Evolutionary conservation across 2,113 vertebrate species (phyloP).

Genomic region (Acanthochromis polyacanthus): DNA sequence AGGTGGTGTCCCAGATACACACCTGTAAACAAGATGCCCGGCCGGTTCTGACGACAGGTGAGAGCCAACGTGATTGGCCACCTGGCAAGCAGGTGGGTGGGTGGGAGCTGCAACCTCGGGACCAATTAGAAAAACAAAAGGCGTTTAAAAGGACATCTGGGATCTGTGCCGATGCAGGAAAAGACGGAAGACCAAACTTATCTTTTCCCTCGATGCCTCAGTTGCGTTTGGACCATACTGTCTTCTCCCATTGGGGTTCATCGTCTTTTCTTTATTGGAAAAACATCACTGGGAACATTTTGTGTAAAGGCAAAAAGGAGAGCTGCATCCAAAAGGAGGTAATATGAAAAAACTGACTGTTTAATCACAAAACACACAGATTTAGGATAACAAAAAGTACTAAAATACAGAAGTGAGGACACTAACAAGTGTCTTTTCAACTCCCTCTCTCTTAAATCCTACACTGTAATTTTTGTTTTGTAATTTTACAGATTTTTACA

Average conservation of each 20-base stretch:
- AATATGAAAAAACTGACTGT: too few species aligned
- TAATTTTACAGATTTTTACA: too few species aligned
- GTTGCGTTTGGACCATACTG: neutral
- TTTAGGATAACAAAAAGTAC: too few species aligned
- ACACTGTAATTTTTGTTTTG: too few species aligned
- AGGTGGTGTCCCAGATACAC: conserved; percentile 21
- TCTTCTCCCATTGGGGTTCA: neutral
- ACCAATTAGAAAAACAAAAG: conserved; percentile 74
- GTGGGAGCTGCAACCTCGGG: conserved; percentile 30
- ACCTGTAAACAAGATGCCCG: conserved; percentile 68
- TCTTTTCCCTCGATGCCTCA: neutral
- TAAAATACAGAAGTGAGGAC: too few species aligned
- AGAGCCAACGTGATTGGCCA: conserved; percentile 61
- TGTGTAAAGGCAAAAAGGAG: too few species aligned
- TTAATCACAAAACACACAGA: too few species aligned
- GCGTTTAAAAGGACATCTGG: conserved; percentile 45
- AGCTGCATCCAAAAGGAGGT: too few species aligned
- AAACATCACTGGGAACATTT: too few species aligned
- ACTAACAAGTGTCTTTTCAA: too few species aligned
- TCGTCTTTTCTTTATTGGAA: too few species aligned
- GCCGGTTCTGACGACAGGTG: conserved; percentile 34
- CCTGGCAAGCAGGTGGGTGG: conserved; percentile 31
- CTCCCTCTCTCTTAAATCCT: too few species aligned
- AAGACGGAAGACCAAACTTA: neutral
- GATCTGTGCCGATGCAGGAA: conserved; percentile 8